phyloP scores from a whole-genome alignment of 2,888 invertebrate genomes.

The Tuberolachnus salignus region DNA sequence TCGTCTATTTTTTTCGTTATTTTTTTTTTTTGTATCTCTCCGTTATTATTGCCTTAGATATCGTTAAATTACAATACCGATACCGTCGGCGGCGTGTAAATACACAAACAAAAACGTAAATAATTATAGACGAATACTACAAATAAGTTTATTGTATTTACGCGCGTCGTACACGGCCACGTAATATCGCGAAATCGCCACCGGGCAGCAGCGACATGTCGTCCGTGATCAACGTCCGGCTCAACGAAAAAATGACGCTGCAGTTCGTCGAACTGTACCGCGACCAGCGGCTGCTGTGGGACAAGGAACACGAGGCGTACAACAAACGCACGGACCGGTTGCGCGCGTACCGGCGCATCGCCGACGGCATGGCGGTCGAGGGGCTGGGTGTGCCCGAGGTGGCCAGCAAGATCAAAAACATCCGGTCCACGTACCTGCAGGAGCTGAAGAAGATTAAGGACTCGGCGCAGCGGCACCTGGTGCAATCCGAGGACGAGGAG shows the following conservation, averaged over 20 bases:
- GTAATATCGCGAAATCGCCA: not conserved
- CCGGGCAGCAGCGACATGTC: not conserved
- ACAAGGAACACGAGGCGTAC: slow-evolving; percentile 39
- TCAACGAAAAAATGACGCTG: slow-evolving; percentile 32
- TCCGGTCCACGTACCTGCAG: slow-evolving; percentile 43
- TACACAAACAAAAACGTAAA: no score
- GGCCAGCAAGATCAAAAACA: slow-evolving; percentile 47
- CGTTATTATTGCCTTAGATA: not conserved
- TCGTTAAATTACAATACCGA: no score
- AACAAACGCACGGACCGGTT: slow-evolving; percentile 37
- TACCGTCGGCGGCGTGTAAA: no score
- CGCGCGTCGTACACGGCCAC: no score
- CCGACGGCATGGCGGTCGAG: slow-evolving; percentile 22
- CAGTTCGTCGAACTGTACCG: slow-evolving; percentile 39
- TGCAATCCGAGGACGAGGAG: not conserved
- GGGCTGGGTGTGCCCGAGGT: slow-evolving; percentile 41
- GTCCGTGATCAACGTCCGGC: slow-evolving; percentile 37
- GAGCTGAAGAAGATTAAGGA: slow-evolving; percentile 48
- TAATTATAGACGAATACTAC: no score
- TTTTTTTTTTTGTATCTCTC: not conserved
- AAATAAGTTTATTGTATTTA: no score
- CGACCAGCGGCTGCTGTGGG: slow-evolving; percentile 44
- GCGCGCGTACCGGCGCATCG: slow-evolving; percentile 30
- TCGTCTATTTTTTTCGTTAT: not conserved
- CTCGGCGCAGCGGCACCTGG: slow-evolving; percentile 17